phyloP scores from a whole-genome alignment of 1,140 invertebrate genomes.

The Doryteuthis pealeii region DNA sequence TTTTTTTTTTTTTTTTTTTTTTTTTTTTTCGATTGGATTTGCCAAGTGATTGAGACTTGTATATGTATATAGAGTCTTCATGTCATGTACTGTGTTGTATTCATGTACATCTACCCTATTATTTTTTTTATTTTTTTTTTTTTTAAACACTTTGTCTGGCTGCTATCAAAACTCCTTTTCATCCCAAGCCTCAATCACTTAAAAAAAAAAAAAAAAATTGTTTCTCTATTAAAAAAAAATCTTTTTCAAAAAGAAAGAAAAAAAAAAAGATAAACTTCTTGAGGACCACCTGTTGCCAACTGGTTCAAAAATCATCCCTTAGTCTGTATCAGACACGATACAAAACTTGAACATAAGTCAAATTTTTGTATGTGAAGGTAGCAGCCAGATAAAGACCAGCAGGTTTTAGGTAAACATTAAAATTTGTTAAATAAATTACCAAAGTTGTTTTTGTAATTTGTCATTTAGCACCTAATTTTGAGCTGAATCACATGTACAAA shows the following conservation, averaged over 20 bases:
- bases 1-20: no score
- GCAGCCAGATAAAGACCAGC: not conserved
- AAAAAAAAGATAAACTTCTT: no score
- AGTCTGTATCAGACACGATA: slow-evolving; percentile 4
- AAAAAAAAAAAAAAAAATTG: no score
- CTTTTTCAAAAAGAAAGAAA: no score
- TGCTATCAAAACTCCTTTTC: not conserved
- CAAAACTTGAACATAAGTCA: not conserved
- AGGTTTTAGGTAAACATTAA: no score
- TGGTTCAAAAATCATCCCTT: not conserved
- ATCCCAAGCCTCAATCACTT: no score
- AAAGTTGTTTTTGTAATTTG: no score
- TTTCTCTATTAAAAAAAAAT: no score
- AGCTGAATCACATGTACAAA: no score
- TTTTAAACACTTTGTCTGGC: not conserved
- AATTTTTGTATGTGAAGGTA: not conserved
- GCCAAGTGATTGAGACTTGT: slow-evolving; percentile 8
- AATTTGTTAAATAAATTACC: no score
- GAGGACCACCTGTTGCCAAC: not conserved
- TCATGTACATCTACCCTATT: not conserved
- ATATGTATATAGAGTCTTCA: not conserved
- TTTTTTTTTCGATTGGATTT: no score
- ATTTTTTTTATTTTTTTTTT: not conserved
- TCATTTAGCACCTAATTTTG: no score
- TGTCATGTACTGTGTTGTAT: not conserved